Base-by-base conservation (phyloP, 2,888 invertebrate species). In the Resseliella maxima region DNA sequence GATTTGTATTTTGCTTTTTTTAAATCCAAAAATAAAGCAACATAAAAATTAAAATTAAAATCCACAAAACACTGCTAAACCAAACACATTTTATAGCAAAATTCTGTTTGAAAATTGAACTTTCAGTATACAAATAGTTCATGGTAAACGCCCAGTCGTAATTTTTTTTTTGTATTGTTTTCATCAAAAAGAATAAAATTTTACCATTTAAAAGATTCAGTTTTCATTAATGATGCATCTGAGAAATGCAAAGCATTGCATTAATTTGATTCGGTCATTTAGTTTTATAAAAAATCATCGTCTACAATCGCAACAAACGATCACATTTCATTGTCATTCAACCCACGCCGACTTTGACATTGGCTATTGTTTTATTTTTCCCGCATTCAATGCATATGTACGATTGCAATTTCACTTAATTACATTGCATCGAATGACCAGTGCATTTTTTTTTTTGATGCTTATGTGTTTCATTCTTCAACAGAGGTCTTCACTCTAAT, bases 181-280 rank as follows among this genome's bases (percentile, higher is more conserved):
- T 31, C 72, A 72, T 72, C 31, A 31, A 72, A 72, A 31, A 72
- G 24, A 8, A 15, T 0, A 72, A n/a, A 2, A 24, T 27, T 59
- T 50, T 50, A 2, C 46, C 18, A 15, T 18, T 59, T 6, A 3
- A n/a, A 59, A 24, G 59, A 2, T 24, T 3, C n/a, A n/a, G n/a
- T 50, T 50, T 24, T 59, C 24, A 5, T 72, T 72, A 8, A 72
- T 72, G 72, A 31, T 35, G 72, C 72, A 3, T n/a, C 31, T 72
- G 27, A 41, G 59, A 59, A 59, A 59, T 59, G 24, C 72, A 35
- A 72, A 15, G 72, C 72, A 35, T 72, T 72, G 72, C 72, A 72
- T 72, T 72, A 72, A 72, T 72, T 72, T 35, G 72, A 72, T 72
- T 72, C 72, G 31, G 72, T 72, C 72, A 72, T 72, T 72, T 72